phyloP scores from a whole-genome alignment of 92 coral and sea anemone genomes.

The Muricea muricata region DNA sequence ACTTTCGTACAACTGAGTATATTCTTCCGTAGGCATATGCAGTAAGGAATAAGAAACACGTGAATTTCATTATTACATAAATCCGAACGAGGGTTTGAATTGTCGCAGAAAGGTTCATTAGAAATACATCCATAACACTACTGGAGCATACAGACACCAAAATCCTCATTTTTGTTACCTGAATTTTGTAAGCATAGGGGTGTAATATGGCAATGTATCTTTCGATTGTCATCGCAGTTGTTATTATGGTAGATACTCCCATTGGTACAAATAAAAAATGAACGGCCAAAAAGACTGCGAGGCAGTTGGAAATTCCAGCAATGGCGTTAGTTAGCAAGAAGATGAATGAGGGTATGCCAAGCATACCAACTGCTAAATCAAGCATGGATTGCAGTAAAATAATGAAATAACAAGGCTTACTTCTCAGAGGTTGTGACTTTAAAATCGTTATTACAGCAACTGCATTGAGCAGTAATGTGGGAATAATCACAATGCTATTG shows the following conservation, averaged over 20 bases:
- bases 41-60: constrained; percentile 19
- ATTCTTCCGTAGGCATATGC: too few relatives aligned
- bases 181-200: constrained; percentile 22
- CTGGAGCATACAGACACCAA: constrained; percentile 14
- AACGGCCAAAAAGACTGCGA: neutral
- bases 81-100: neutral
- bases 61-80: neutral
- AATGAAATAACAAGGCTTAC: too few relatives aligned
- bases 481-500: too few relatives aligned
- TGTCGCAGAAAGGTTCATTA: too few relatives aligned
- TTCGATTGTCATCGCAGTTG: constrained; percentile 30
- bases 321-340: neutral
- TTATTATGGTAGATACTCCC: neutral
- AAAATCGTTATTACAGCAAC: too few relatives aligned
- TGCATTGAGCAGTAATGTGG: too few relatives aligned
- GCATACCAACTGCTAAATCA: too few relatives aligned
- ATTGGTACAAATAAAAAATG: neutral
- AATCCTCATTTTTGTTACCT: constrained; percentile 29
- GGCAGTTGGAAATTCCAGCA: constrained; percentile 22
- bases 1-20: neutral
- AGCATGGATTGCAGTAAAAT: too few relatives aligned
- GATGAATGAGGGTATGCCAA: constrained; percentile 27
- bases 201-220: constrained; percentile 41
- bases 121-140: neutral
- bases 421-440: too few relatives aligned